Percentiles rank a stretch among this genome's conserved stretches.
Evolutionary conservation across 2,888 invertebrate genomes (phyloP).

Genomic region (Tiliacea citrago): DNA sequence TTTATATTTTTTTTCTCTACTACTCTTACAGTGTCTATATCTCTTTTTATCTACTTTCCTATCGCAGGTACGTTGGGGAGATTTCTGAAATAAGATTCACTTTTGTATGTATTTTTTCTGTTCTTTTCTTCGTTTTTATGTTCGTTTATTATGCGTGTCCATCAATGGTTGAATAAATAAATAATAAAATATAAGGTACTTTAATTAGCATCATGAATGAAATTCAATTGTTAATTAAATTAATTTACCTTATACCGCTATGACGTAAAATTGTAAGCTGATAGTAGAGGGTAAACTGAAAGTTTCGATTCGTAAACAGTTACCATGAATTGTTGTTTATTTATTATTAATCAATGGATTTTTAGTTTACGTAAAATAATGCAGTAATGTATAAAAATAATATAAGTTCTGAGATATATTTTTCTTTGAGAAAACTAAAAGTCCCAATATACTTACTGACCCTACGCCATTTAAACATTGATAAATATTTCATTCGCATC

Average conservation of each 20-base stretch:
- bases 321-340: slow-evolving; percentile 5
- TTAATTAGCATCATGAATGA: not conserved
- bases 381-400: not conserved
- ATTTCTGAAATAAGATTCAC: too few relatives aligned
- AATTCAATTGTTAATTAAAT: not conserved
- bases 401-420: not conserved
- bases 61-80: too few relatives aligned
- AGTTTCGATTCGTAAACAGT: slow-evolving; percentile 17
- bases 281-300: not conserved
- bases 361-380: slow-evolving; percentile 7
- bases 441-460: too few relatives aligned
- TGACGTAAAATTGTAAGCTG: not conserved
- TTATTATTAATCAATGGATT: slow-evolving; percentile 12
- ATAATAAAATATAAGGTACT: not conserved
- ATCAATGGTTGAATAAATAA: too few relatives aligned
- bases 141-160: too few relatives aligned
- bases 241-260: not conserved
- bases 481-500: not conserved
- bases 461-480: not conserved
- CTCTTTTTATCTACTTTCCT: too few relatives aligned
- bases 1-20: too few relatives aligned
- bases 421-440: not conserved
- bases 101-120: too few relatives aligned
- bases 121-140: too few relatives aligned
- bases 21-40: too few relatives aligned